A percentile compares a stretch with the other conserved stretches of the same genome.
Evolutionary conservation across 2,113 vertebrate species (phyloP).

Genomic region (Balaenoptera acutorostrata): DNA sequence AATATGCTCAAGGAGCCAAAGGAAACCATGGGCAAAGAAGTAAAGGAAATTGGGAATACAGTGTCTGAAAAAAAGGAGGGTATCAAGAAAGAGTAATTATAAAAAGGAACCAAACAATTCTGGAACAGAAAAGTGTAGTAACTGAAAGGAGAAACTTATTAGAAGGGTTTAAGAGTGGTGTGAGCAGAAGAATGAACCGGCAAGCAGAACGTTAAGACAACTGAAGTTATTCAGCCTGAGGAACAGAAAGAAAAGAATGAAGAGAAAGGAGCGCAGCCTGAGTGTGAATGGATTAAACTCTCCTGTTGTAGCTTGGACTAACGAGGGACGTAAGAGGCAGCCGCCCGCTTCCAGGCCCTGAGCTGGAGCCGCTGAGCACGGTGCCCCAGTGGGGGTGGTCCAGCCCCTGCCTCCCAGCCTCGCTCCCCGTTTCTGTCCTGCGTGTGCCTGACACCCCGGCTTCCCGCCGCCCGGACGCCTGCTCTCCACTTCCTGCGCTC

Average conservation of each 20-base stretch:
- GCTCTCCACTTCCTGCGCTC: not conserved
- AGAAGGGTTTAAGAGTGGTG: not conserved
- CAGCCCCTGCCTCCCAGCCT: too few relatives aligned
- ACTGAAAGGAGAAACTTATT: not conserved
- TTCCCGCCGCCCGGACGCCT: not conserved
- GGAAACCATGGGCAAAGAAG: not conserved
- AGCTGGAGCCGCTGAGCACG: not conserved
- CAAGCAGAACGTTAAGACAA: not conserved
- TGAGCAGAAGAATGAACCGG: not conserved
- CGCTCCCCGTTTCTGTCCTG: not conserved
- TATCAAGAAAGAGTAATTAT: not conserved
- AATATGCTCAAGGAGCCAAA: not conserved
- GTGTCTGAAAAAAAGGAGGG: not conserved
- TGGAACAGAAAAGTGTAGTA: not conserved
- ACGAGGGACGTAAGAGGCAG: not conserved
- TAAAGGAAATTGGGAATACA: not conserved
- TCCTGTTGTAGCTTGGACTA: not conserved
- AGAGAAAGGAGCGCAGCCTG: not conserved
- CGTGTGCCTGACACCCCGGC: not conserved
- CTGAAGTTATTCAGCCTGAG: not conserved
- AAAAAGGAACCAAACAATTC: not conserved
- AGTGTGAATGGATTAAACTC: fast-evolving
- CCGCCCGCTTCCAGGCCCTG: not conserved
- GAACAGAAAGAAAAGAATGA: not conserved
- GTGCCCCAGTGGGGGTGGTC: not conserved